phyloP scores from a whole-genome alignment of 1,140 invertebrate genomes.

The Drosophila saltans region DNA sequence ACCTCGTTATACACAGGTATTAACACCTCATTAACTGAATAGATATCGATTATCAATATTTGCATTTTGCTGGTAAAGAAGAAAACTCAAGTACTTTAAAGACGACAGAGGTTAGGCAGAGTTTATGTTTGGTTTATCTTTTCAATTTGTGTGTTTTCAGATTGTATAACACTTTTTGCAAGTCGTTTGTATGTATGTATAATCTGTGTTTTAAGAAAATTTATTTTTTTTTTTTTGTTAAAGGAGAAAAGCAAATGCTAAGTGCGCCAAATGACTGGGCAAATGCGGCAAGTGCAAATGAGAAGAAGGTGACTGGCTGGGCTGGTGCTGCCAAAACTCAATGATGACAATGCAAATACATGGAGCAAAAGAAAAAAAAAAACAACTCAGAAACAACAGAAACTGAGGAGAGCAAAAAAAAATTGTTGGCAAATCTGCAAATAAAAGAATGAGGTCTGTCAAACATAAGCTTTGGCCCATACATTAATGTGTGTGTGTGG shows the following conservation, averaged over 20 bases:
- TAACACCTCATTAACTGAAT: neutral
- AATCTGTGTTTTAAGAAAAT: neutral
- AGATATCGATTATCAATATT: neutral
- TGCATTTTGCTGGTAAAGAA: neutral
- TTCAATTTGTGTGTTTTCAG: neutral
- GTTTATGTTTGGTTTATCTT: neutral
- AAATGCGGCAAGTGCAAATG: slow-evolving; percentile 8
- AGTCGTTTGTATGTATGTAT: neutral
- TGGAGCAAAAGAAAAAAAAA: neutral
- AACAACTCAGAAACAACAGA: neutral
- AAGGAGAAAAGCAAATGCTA: slow-evolving; percentile 2
- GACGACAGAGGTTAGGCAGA: too few relatives aligned
- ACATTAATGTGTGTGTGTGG: neutral
- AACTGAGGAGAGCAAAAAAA: neutral
- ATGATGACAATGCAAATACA: slow-evolving; percentile 9
- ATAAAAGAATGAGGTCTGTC: slow-evolving; percentile 17
- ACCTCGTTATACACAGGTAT: neutral
- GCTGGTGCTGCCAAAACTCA: slow-evolving; percentile 5
- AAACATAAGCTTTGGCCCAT: slow-evolving; percentile 18
- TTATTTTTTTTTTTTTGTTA: neutral
- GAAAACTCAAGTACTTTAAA: too few relatives aligned
- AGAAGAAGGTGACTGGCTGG: slow-evolving; percentile 2
- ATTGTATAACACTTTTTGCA: slow-evolving; percentile 3
- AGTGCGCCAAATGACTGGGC: slow-evolving; percentile 11
- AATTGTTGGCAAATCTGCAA: slow-evolving; percentile 8